Evolutionary conservation across 2,888 invertebrate species (phyloP).

Genomic region (Didymodactylos carnosus): DNA sequence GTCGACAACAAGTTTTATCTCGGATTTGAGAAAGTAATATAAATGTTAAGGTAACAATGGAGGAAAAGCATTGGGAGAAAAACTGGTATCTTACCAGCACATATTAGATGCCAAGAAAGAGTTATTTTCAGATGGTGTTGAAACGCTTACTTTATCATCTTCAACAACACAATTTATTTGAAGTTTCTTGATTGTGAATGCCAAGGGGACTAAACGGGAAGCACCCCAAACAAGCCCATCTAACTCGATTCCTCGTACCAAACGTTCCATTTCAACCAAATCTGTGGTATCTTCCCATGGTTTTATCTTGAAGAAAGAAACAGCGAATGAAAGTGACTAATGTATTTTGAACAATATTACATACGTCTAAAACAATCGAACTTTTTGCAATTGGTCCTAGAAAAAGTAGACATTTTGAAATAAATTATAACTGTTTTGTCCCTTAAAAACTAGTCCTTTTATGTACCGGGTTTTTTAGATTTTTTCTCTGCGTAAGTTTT

Average conservation of each 20-base stretch:
- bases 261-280: conserved; percentile 59
- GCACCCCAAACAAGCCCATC: conserved; percentile 86
- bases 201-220: conserved; percentile 26
- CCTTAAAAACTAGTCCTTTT: neutral
- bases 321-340: conserved; percentile 40
- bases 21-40: too few species aligned
- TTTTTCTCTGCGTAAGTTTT: conserved; percentile 10
- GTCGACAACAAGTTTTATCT: too few species aligned
- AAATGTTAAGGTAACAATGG: too few species aligned
- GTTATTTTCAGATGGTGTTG: neutral
- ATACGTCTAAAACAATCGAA: neutral
- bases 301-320: conserved; percentile 41
- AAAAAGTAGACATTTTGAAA: neutral
- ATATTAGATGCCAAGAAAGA: neutral
- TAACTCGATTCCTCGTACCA: conserved; percentile 59
- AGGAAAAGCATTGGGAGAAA: too few species aligned
- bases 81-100: too few species aligned
- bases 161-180: conserved; percentile 17
- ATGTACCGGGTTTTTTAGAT: conserved; percentile 4
- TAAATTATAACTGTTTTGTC: neutral
- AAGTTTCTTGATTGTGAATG: conserved; percentile 17
- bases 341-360: neutral
- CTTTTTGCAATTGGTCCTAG: conserved; percentile 7
- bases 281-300: conserved; percentile 91
- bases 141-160: conserved; percentile 16